phyloP scores from a whole-genome alignment of 2,888 invertebrate species.

The Drosophila diplacantha region DNA sequence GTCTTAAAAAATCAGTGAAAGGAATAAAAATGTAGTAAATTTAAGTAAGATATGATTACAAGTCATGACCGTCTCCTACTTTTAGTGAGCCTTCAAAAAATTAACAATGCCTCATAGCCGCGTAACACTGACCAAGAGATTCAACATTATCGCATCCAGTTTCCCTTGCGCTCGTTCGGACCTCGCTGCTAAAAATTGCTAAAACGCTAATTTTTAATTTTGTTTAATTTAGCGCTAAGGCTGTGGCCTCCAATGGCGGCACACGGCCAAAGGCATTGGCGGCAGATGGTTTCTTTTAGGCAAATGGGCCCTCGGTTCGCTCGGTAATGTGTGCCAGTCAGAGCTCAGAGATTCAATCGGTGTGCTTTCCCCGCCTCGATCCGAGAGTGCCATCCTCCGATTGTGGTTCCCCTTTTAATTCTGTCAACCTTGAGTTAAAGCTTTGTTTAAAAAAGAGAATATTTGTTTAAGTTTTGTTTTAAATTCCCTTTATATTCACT shows the following conservation, averaged over 20 bases:
- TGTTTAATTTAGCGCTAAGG: conserved; percentile 74
- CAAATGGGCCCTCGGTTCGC: conserved; percentile 57
- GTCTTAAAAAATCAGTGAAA: neutral
- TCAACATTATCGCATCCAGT: conserved; percentile 10
- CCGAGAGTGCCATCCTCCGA: conserved; percentile 14
- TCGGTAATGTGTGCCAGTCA: conserved; percentile 43
- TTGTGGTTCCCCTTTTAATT: neutral
- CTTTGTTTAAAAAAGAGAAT: neutral
- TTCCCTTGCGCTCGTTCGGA: conserved; percentile 21
- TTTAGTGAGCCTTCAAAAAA: neutral
- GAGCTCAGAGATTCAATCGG: conserved; percentile 25
- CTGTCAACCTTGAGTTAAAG: conserved; percentile 1
- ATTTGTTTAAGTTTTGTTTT: neutral
- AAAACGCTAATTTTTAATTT: conserved; percentile 52
- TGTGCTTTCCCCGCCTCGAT: conserved; percentile 24
- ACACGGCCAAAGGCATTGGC: conserved; percentile 78
- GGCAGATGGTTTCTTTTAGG: conserved; percentile 78
- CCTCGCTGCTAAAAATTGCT: conserved; percentile 36
- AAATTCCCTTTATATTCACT: neutral
- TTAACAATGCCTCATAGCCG: conserved; percentile 3
- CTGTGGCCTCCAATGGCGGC: conserved; percentile 72
- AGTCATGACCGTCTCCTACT: neutral
- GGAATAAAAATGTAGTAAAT: neutral
- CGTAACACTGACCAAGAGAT: conserved; percentile 3
- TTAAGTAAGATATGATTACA: no score